phyloP scores from a whole-genome alignment of 2,888 invertebrate genomes.

The Nomada ruficornis region DNA sequence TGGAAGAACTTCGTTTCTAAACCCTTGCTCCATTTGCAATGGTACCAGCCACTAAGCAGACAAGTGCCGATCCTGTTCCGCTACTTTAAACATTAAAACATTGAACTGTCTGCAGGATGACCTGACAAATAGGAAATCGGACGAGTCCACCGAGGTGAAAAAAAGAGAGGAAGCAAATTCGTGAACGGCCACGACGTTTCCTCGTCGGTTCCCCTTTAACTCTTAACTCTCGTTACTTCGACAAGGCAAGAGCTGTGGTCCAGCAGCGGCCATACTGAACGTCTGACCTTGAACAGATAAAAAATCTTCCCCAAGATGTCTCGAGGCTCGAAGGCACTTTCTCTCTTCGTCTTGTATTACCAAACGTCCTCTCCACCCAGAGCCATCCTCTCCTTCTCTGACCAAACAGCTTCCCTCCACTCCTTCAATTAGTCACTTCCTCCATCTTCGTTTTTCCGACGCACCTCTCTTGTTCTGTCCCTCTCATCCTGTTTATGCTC shows the following conservation, averaged over 20 bases:
- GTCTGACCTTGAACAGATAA: conserved; percentile 80
- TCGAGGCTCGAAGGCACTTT: conserved; percentile 65
- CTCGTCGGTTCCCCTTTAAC: conserved; percentile 68
- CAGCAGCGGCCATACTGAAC: conserved; percentile 81
- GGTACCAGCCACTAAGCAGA: too few species aligned
- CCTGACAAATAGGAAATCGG: background rate
- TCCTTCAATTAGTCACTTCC: conserved; percentile 66
- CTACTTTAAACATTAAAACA: too few species aligned
- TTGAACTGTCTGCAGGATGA: too few species aligned
- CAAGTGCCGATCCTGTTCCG: too few species aligned
- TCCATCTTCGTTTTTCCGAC: conserved; percentile 59
- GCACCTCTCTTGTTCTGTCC: conserved; percentile 36
- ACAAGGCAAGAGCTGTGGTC: conserved; percentile 72
- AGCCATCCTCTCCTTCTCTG: conserved; percentile 43
- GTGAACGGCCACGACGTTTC: conserved; percentile 73
- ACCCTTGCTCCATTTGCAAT: too few species aligned
- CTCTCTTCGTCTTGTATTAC: conserved; percentile 54
- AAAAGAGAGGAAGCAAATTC: conserved; percentile 54
- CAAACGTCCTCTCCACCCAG: conserved; percentile 25
- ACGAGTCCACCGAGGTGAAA: background rate
- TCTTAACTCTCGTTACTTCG: conserved; percentile 58
- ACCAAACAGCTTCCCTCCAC: conserved; percentile 50
- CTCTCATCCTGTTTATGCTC: conserved; percentile 30
- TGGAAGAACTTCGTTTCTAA: too few species aligned
- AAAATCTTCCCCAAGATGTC: conserved; percentile 77